Percentiles rank a stretch among this genome's conserved stretches.
phyloP scores from a whole-genome alignment of 1,140 invertebrate genomes.

The Helicoverpa armigera region DNA sequence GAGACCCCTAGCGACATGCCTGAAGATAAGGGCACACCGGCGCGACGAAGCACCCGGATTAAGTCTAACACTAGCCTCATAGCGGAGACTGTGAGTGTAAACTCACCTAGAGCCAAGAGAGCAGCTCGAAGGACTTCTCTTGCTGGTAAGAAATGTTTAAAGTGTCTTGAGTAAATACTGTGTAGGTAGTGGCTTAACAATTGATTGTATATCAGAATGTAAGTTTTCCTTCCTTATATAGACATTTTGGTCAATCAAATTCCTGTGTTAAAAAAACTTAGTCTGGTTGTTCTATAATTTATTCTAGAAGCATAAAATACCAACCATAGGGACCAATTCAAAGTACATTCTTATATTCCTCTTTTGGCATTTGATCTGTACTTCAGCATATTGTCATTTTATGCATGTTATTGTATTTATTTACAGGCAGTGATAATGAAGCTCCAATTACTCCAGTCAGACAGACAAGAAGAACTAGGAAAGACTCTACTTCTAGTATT shows the following conservation, averaged over 20 bases:
- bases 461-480: constrained; percentile 74
- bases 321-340: no score
- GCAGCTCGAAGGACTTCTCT: constrained; percentile 73
- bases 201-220: background rate
- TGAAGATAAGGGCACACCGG: constrained; percentile 75
- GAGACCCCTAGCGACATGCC: constrained; percentile 59
- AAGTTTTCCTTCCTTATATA: background rate
- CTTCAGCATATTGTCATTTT: no score
- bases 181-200: background rate
- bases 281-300: no score
- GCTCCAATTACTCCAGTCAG: constrained; percentile 68
- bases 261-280: no score
- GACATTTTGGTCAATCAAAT: no score
- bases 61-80: constrained; percentile 79
- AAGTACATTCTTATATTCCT: no score
- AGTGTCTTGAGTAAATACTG: background rate
- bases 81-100: constrained; percentile 65
- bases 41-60: constrained; percentile 74
- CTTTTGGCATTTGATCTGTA: no score
- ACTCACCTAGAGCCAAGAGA: constrained; percentile 78
- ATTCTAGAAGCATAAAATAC: no score
- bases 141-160: constrained; percentile 62
- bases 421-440: constrained; percentile 78
- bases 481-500: constrained; percentile 74
- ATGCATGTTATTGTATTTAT: background rate